Percentiles rank a stretch among this genome's conserved stretches.
Evolutionary conservation across 2,888 invertebrate species (phyloP).

Genomic region (Odontocolon sp.): DNA sequence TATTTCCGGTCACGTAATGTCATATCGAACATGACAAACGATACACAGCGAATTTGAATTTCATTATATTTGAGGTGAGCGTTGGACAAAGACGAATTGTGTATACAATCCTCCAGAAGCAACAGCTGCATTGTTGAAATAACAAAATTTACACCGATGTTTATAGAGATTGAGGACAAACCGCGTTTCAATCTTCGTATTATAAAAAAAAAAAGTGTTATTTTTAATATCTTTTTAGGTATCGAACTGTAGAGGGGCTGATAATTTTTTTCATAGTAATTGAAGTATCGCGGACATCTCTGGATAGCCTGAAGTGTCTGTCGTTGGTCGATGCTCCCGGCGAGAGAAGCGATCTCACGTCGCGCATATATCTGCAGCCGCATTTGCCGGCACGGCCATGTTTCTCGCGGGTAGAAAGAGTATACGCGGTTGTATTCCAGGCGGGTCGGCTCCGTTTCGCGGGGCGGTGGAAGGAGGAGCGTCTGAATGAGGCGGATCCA

Average conservation of each 20-base stretch:
- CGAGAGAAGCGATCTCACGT: conserved; percentile 47
- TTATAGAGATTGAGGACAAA: too few relatives aligned
- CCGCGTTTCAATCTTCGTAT: too few relatives aligned
- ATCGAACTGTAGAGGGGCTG: too few relatives aligned
- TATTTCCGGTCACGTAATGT: background rate
- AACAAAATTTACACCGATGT: too few relatives aligned
- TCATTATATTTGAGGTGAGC: too few relatives aligned
- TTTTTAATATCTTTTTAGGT: too few relatives aligned
- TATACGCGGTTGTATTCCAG: background rate
- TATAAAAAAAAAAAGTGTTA: too few relatives aligned
- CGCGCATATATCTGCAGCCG: conserved; percentile 64
- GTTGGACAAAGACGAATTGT: background rate
- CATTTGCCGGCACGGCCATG: conserved; percentile 65
- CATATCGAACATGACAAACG: background rate
- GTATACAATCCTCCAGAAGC: too few relatives aligned
- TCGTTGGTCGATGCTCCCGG: background rate
- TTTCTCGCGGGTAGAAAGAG: conserved; percentile 53
- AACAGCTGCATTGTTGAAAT: too few relatives aligned
- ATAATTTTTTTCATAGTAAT: too few relatives aligned
- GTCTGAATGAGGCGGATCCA: background rate
- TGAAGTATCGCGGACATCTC: background rate
- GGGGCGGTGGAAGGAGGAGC: background rate
- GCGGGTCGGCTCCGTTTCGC: background rate
- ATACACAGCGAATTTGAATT: background rate
- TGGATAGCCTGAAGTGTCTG: background rate